Percentiles rank a stretch among this genome's conserved stretches.
These are phyloP conservation scores for Irena cyanogastra DNA, from an alignment of 2,113 vertebrate genomes.

Conservation along the genomic window DNA sequence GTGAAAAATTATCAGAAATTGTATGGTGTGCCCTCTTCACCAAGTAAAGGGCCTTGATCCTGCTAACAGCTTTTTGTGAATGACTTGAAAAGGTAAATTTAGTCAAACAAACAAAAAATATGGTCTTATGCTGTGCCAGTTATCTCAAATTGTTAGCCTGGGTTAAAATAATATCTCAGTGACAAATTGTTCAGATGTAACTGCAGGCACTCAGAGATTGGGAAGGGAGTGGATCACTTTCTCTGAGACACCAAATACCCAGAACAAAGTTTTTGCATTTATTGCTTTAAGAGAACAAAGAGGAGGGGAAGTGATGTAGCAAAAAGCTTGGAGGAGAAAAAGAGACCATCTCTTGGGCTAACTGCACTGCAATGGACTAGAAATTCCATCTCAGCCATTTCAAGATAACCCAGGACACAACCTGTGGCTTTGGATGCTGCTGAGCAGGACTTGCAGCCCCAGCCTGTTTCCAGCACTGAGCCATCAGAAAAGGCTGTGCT, in stretches of 20 bases:
- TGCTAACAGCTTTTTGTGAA: neutral
- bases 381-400: neutral
- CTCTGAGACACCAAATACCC: neutral
- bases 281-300: neutral
- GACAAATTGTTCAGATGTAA: neutral
- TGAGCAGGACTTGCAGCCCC: neutral
- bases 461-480: neutral
- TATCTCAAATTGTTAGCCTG: neutral
- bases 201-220: neutral
- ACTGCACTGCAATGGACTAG: neutral
- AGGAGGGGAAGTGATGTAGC: neutral
- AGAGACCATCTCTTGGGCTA: neutral
- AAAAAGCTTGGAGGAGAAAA: neutral
- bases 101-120: neutral
- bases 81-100: neutral
- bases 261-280: neutral
- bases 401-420: neutral
- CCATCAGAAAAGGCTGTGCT: neutral
- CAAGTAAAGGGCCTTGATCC: neutral
- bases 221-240: neutral
- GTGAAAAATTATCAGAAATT: neutral
- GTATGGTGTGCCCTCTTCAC: neutral
- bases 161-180: neutral
- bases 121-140: neutral
- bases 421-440: neutral